Conservation (phyloP, 2,113 vertebrate genomes). For the Tonatia bakeri region DNA sequence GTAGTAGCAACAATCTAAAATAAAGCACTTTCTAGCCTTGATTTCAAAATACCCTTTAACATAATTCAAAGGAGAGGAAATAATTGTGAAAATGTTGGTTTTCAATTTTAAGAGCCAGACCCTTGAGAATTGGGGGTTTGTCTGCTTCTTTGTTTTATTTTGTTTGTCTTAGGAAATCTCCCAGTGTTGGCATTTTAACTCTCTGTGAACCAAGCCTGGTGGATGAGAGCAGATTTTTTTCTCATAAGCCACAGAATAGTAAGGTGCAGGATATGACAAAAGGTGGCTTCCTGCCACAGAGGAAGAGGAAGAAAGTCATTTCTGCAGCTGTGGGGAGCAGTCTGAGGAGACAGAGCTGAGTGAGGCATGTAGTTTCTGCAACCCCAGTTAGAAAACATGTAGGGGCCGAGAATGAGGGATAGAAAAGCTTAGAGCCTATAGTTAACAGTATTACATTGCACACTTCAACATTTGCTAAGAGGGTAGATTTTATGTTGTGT, state of each 20-base stretch:
- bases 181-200: background rate
- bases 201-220: background rate
- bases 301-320: conserved; percentile 34
- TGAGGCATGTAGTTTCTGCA: background rate
- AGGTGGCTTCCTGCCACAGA: conserved; percentile 19
- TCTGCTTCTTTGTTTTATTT: background rate
- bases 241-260: conserved; percentile 13
- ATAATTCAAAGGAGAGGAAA: conserved; percentile 13
- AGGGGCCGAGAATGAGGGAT: no score
- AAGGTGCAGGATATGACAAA: conserved; percentile 28
- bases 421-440: background rate
- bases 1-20: background rate
- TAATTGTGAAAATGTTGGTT: background rate
- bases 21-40: background rate
- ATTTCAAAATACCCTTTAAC: conserved; percentile 30
- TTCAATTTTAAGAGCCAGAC: conserved; percentile 1
- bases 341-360: background rate
- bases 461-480: background rate
- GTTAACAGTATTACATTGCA: background rate
- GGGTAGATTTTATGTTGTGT: background rate
- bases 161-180: background rate
- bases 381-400: background rate
- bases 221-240: background rate
- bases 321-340: background rate
- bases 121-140: background rate